phyloP scores from a whole-genome alignment of 2,113 vertebrate species.

The Myotis yumanensis region DNA sequence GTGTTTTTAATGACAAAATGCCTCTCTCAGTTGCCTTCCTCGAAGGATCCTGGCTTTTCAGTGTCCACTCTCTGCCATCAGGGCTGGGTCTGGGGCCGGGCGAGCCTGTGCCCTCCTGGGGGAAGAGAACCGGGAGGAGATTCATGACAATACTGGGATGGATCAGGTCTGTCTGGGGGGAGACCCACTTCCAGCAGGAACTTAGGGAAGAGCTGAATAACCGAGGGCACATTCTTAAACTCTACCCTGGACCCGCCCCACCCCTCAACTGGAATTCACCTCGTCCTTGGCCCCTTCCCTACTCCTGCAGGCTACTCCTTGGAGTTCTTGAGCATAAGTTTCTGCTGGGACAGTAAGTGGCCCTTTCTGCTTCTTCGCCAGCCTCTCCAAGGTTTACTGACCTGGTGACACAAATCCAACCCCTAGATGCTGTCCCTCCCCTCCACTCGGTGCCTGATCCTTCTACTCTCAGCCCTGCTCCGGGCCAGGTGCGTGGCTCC shows the following conservation, averaged over 20 bases:
- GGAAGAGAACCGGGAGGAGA: not conserved
- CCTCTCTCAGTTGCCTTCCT: not conserved
- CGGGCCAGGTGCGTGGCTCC: not conserved
- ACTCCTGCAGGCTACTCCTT: not conserved
- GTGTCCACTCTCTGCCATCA: not conserved
- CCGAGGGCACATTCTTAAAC: not conserved
- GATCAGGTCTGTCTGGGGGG: not conserved
- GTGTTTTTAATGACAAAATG: slow-evolving; percentile 54
- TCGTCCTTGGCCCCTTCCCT: fast-evolving
- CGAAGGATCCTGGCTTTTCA: not conserved
- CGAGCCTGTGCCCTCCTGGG: not conserved
- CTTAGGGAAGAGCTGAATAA: not conserved
- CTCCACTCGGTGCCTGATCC: fast-evolving
- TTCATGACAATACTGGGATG: not conserved
- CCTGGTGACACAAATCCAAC: fast-evolving
- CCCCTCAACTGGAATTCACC: not conserved
- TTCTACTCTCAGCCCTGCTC: not conserved
- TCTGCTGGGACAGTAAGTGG: not conserved
- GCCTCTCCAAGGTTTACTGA: not conserved
- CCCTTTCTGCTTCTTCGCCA: not conserved
- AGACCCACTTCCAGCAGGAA: not conserved
- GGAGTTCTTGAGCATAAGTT: not conserved
- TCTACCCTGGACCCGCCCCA: not conserved
- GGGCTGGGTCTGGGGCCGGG: not conserved
- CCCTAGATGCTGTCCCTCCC: fast-evolving